Conservation (phyloP, 2,888 invertebrate genomes). For the Tanytarsus gracilentus region DNA sequence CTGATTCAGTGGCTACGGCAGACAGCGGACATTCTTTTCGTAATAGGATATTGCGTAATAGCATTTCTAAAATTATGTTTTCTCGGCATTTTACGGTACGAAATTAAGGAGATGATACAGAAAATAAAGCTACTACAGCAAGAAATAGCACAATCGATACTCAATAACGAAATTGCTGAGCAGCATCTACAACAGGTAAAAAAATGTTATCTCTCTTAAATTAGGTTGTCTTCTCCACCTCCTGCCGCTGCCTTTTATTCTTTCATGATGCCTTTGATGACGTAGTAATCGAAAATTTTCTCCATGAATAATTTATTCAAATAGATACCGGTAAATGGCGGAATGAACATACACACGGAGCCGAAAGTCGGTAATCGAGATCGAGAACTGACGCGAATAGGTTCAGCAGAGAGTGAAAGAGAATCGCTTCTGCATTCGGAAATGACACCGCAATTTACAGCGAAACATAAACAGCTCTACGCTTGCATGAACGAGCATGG, state of each 20-base stretch:
- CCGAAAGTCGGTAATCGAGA: constrained; percentile 33
- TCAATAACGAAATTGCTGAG: constrained; percentile 38
- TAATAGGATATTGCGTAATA: constrained; percentile 78
- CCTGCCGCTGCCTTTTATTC: no score
- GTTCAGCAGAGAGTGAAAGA: constrained; percentile 33
- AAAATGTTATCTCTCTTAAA: no score
- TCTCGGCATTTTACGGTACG: constrained; percentile 75
- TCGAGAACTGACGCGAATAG: constrained; percentile 33
- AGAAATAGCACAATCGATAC: constrained; percentile 51
- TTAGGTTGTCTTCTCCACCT: neutral
- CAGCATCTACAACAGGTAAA: constrained; percentile 32
- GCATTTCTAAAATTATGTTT: constrained; percentile 84
- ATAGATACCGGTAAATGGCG: constrained; percentile 32
- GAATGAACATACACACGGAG: constrained; percentile 32
- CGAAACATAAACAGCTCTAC: constrained; percentile 32
- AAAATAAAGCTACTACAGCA: constrained; percentile 72
- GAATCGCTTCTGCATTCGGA: constrained; percentile 33
- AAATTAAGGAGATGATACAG: constrained; percentile 85
- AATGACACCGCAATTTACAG: constrained; percentile 31
- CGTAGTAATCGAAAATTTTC: no score
- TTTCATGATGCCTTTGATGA: no score
- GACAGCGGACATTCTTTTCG: constrained; percentile 71
- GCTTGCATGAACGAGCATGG: constrained; percentile 30
- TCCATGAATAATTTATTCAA: constrained; percentile 1
- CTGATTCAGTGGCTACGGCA: constrained; percentile 65